Evolutionary conservation across 2,888 invertebrate genomes (phyloP).

Genomic region (Brachycybe producta): DNA sequence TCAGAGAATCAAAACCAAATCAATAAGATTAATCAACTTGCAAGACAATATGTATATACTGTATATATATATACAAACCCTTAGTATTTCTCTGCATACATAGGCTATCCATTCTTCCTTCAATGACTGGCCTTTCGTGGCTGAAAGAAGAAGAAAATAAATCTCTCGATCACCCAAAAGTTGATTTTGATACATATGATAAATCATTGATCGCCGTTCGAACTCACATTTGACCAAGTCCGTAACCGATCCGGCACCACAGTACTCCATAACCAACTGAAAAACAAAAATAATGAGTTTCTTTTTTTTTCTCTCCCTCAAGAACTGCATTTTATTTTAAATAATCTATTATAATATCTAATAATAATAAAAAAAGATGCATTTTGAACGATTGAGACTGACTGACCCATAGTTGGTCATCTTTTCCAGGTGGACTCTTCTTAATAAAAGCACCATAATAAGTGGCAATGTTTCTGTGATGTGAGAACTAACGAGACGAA

Average conservation of each 20-base stretch:
- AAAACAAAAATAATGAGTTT: conserved; percentile 6
- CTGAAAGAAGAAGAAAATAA: conserved; percentile 26
- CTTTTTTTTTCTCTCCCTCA: not conserved
- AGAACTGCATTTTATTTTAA: not conserved
- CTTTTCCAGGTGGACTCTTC: conserved; percentile 95
- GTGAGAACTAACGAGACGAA: conserved; percentile 90
- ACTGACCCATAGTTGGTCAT: conserved; percentile 97
- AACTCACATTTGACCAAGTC: conserved; percentile 85
- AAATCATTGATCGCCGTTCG: not conserved
- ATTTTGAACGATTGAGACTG: too few species aligned
- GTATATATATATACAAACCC: conserved; percentile 29
- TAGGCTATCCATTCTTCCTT: conserved; percentile 99
- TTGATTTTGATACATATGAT: not conserved
- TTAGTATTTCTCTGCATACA: conserved; percentile 72
- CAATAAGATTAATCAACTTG: conserved; percentile 5
- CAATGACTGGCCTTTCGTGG: conserved; percentile 92
- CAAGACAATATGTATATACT: not conserved
- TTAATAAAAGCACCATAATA: conserved; percentile 99
- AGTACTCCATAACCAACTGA: conserved; percentile 95
- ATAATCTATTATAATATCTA: not conserved
- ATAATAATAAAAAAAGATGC: not conserved
- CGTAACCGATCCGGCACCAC: conserved; percentile 97
- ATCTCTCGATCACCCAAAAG: conserved; percentile 10
- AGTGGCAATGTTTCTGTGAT: conserved; percentile 98
- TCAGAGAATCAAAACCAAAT: conserved; percentile 42